These are phyloP conservation scores for Hirundichthys speculiger DNA, from an alignment of 2,113 vertebrate genomes.

Conservation along the genomic window DNA sequence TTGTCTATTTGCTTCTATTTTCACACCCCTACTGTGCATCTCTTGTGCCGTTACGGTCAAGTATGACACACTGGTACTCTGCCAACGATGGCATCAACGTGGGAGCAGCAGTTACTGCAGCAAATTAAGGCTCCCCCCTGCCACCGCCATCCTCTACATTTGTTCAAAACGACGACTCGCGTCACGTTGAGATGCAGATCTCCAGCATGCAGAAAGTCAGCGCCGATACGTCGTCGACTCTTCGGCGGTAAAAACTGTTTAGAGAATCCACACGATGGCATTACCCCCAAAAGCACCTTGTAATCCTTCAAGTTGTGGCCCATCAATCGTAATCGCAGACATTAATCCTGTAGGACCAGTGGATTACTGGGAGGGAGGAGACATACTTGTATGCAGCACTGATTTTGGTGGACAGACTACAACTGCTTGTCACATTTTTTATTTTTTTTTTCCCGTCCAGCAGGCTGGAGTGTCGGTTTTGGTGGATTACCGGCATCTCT, in stretches of 20 bases:
- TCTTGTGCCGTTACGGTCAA: too few species aligned
- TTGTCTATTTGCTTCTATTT: too few species aligned
- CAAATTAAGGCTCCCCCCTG: too few species aligned
- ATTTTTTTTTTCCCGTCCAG: not conserved
- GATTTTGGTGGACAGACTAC: too few species aligned
- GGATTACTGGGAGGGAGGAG: constrained; percentile 37
- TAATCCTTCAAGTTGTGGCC: constrained; percentile 48
- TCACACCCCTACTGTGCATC: too few species aligned
- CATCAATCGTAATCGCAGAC: constrained; percentile 49
- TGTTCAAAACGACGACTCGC: not conserved
- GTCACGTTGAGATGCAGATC: too few species aligned
- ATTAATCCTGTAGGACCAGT: constrained; percentile 47
- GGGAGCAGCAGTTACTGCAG: too few species aligned
- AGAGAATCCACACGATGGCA: constrained; percentile 5
- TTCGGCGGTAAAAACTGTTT: constrained; percentile 12
- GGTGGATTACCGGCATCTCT: constrained; percentile 1
- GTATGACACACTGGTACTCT: too few species aligned
- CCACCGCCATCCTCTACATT: too few species aligned
- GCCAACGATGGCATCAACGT: too few species aligned
- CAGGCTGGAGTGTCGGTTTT: not conserved
- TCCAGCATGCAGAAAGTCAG: not conserved
- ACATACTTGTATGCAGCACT: not conserved
- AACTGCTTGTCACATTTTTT: not conserved
- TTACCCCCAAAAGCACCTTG: constrained; percentile 12
- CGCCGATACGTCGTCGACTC: not conserved